Evolutionary conservation across 2,888 invertebrate genomes (phyloP).

Genomic region (Empis livida): DNA sequence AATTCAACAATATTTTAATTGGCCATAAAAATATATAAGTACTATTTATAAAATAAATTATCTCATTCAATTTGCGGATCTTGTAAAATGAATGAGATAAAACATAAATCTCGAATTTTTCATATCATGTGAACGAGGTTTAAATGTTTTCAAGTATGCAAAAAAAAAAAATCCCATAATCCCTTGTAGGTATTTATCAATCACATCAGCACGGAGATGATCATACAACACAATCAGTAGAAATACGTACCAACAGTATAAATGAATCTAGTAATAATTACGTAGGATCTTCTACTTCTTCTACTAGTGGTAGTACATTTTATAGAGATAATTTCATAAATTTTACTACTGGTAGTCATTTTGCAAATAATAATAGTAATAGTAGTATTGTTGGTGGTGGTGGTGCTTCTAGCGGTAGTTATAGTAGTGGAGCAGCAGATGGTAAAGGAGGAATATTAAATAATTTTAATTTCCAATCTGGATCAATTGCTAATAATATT

Average conservation of each 20-base stretch:
- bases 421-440: slow-evolving; percentile 14
- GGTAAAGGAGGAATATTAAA: slow-evolving; percentile 6
- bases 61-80: no score
- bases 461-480: slow-evolving; percentile 6
- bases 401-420: slow-evolving; percentile 12
- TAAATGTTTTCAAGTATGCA: no score
- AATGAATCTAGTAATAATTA: slow-evolving; percentile 7
- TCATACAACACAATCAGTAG: slow-evolving; percentile 30
- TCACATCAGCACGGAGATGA: slow-evolving; percentile 25
- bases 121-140: no score
- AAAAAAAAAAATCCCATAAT: no score
- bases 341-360: slow-evolving; percentile 3
- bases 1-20: no score
- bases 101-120: no score
- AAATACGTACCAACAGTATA: slow-evolving; percentile 22
- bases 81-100: no score
- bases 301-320: slow-evolving; percentile 8
- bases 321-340: slow-evolving; percentile 10
- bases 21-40: no score
- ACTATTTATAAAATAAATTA: no score
- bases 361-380: slow-evolving; percentile 12
- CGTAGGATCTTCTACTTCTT: slow-evolving; percentile 2
- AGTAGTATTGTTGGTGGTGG: slow-evolving; percentile 8
- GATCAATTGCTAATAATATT: no score
- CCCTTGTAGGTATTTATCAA: slow-evolving; percentile 27